Conservation (phyloP, 2,113 vertebrate species). For the Anoura caudifer region DNA sequence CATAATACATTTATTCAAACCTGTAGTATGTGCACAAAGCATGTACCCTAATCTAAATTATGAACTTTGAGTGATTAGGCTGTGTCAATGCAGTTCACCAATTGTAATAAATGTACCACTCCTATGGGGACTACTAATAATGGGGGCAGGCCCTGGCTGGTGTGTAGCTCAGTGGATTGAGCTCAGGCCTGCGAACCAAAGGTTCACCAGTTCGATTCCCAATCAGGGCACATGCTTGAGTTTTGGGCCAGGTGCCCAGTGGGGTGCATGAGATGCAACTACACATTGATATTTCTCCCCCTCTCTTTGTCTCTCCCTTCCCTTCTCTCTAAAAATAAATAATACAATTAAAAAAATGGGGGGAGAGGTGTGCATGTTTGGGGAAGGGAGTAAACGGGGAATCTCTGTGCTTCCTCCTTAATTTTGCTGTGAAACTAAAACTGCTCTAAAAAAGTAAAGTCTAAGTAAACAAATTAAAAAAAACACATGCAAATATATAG, state of each 20-base stretch:
- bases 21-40: neutral
- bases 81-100: neutral
- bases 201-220: no score
- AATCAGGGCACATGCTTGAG: no score
- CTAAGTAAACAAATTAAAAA: neutral
- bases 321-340: no score
- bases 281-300: no score
- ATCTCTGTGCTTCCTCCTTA: neutral
- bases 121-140: neutral
- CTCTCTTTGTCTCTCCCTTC: no score
- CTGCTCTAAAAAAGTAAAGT: neutral
- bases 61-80: neutral
- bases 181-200: no score
- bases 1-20: neutral
- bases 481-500: neutral
- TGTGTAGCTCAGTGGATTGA: no score
- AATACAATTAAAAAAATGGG: no score
- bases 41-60: neutral
- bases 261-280: no score
- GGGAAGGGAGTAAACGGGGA: neutral
- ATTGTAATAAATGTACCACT: neutral
- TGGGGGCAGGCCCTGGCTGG: neutral
- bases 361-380: neutral
- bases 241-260: no score
- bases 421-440: neutral